phyloP scores from a whole-genome alignment of 2,888 invertebrate genomes.

The Acrocyrtus sp. region DNA sequence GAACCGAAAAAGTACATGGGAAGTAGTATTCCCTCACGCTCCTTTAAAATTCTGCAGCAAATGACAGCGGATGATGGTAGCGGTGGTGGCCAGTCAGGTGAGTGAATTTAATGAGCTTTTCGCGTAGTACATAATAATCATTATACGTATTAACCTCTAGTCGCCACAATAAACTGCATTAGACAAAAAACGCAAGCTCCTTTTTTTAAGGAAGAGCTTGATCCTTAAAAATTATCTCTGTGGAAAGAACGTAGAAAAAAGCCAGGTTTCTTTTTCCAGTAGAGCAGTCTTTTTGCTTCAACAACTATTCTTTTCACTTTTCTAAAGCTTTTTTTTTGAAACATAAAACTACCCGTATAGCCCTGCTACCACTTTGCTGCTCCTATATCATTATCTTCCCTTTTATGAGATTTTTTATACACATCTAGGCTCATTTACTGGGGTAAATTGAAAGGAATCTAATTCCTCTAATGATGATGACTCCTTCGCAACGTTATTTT shows the following conservation, averaged over 20 bases:
- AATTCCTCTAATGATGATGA: constrained; percentile 24
- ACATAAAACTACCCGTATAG: too few species aligned
- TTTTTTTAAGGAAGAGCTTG: neutral
- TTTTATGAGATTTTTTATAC: too few species aligned
- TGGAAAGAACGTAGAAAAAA: too few species aligned
- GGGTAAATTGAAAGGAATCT: constrained; percentile 5
- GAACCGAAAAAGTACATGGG: constrained; percentile 81
- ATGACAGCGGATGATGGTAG: constrained; percentile 77
- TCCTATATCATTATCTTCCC: too few species aligned
- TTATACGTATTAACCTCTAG: too few species aligned
- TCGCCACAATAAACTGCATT: neutral
- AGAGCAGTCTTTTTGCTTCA: neutral
- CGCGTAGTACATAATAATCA: neutral
- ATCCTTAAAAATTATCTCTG: neutral
- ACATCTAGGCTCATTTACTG: neutral
- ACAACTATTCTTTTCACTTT: neutral
- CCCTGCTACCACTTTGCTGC: neutral
- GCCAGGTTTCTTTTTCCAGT: neutral
- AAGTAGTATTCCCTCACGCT: constrained; percentile 82
- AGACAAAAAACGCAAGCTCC: neutral
- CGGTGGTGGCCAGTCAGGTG: constrained; percentile 40
- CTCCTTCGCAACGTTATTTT: constrained; percentile 3
- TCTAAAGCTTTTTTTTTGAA: neutral
- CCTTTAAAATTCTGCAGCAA: constrained; percentile 82
- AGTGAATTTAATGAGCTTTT: constrained; percentile 50